These are phyloP conservation scores for Aplocera efformata DNA, from an alignment of 2,888 invertebrate genomes.

Conservation along the genomic window DNA sequence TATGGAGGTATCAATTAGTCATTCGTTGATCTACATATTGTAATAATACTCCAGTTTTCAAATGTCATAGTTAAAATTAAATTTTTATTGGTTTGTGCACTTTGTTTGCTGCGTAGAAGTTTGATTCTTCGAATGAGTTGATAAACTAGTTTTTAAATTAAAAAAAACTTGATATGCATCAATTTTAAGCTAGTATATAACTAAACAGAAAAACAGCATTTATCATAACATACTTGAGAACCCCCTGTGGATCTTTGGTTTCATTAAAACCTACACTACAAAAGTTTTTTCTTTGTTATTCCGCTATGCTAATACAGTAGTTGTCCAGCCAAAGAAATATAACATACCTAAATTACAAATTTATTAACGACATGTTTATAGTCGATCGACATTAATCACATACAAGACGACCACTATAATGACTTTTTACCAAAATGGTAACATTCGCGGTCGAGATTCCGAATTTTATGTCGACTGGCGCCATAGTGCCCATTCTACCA, in stretches of 20 bases:
- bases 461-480: slow-evolving; percentile 32
- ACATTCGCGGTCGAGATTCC: slow-evolving; percentile 28
- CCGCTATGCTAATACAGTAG: slow-evolving; percentile 28
- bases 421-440: slow-evolving; percentile 28
- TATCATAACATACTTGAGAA: too few species aligned
- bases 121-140: slow-evolving; percentile 31
- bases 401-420: slow-evolving; percentile 19
- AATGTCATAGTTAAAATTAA: slow-evolving; percentile 27
- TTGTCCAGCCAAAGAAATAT: slow-evolving; percentile 26
- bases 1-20: slow-evolving; percentile 1
- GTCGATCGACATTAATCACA: slow-evolving; percentile 37
- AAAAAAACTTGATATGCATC: slow-evolving; percentile 20
- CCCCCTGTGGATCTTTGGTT: not conserved
- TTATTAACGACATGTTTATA: slow-evolving; percentile 50
- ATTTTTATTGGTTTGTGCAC: slow-evolving; percentile 23
- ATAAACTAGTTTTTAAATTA: slow-evolving; percentile 20
- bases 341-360: slow-evolving; percentile 25
- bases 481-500: slow-evolving; percentile 16
- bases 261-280: not conserved
- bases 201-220: not conserved
- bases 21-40: slow-evolving; percentile 14
- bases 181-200: not conserved
- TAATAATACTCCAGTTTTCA: slow-evolving; percentile 21
- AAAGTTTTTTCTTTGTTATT: slow-evolving; percentile 2
- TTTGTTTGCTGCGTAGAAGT: slow-evolving; percentile 34